Evolutionary conservation across 2,797 vertebrate species (phyloP), one percentile per base, ranked within the genome.

Genomic region (Etheostoma nigrum): DNA sequence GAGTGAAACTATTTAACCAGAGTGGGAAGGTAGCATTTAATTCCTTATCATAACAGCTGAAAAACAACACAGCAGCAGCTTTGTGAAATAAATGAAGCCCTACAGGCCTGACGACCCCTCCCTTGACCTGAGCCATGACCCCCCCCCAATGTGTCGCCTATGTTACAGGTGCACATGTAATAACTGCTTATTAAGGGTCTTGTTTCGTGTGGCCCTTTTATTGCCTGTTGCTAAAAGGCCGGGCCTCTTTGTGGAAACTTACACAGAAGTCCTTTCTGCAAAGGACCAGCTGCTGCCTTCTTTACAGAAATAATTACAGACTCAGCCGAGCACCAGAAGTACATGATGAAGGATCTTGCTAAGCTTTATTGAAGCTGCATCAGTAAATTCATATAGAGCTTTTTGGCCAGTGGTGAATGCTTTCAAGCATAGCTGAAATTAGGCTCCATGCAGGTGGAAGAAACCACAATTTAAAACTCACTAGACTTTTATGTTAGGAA

Each of bases 231-330:
- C 78, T 86, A 88, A 85, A 88, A 85, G 81, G 52, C 75, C 42
- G 30, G 64, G 60, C 63, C 66, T 48, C 67, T 73, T 60, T 61
- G 64, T 69, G 65, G 52, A 57, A 19, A 40, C 74, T 76, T 62
- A 88, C 74, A 89, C 83, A 92, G 76, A 85, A 48, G 75, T n/a
- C 78, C 72, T 85, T 88, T 85, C 75, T 85, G 72, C 70, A 65
- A 4, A 60, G 30, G 54, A 90, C 53, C 87, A 94, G 91, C 90
- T 91, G 90, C 72, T 76, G 74, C 65, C 79, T 67, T 19, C 76
- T 82, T 85, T 60, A 86, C 59, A 84, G 77, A 54, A 81, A 80
- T 93, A 93, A 93, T 92, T 89, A 93, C 79, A 91, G 90, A 84
- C 79, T 66, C 51, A 40, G 77, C n/a, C 9, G 77, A 59, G 82